A percentile compares a stretch with the other conserved stretches of the same genome.
phyloP scores from a whole-genome alignment of 2,113 vertebrate genomes.

The Nothoprocta perdicaria region DNA sequence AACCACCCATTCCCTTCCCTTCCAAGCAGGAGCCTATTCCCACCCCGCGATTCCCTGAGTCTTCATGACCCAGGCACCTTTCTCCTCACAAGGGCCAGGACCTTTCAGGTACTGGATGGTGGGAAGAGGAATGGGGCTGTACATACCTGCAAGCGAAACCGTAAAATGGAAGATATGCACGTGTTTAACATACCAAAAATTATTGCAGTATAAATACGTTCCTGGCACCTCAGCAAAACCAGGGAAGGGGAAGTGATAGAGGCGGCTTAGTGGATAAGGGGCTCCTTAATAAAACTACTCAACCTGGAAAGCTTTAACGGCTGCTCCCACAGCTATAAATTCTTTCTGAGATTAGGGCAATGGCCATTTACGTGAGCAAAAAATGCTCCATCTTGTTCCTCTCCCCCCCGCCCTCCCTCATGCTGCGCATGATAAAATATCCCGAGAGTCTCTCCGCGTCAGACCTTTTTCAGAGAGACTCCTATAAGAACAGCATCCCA shows the following conservation, averaged over 20 bases:
- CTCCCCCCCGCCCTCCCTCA: constrained; percentile 9
- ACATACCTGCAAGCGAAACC: neutral
- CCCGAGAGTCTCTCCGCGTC: constrained; percentile 37
- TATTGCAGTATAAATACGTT: constrained; percentile 73
- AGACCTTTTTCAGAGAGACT: constrained; percentile 3
- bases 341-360: constrained; percentile 11
- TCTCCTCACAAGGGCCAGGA: neutral
- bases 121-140: neutral
- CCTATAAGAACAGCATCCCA: constrained; percentile 35
- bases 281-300: neutral
- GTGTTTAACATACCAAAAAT: constrained; percentile 62
- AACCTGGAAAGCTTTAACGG: neutral
- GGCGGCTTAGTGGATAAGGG: constrained; percentile 21
- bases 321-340: neutral
- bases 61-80: neutral
- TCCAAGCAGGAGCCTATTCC: neutral
- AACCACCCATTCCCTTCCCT: neutral
- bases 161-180: constrained; percentile 55
- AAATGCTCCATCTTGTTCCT: neutral
- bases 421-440: constrained; percentile 16
- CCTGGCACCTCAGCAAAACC: constrained; percentile 12
- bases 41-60: too few species aligned
- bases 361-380: neutral
- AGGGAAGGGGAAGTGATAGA: constrained; percentile 3
- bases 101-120: constrained; percentile 7